Evolutionary conservation across 2,888 invertebrate species (phyloP), one percentile per base, ranked within the genome.

Genomic region (Heliconius aoede): DNA sequence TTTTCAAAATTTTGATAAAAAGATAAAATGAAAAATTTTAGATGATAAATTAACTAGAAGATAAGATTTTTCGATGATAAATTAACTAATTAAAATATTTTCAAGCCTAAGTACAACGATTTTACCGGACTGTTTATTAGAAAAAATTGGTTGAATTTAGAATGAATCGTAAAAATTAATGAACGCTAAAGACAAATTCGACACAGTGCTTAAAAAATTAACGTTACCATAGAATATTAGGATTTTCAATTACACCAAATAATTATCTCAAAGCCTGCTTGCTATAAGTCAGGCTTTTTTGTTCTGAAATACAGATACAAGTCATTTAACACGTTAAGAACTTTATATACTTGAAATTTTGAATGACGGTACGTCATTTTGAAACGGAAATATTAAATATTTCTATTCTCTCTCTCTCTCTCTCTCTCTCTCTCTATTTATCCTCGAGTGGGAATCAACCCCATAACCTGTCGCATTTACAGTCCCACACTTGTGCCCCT

Each of bases 161-260:
- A 64, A 18, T 24, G 21, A 71, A 18, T 71, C 32, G n/a, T 58
- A 30, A 71, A 71, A 71, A 71, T 71, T 71, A 18, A 71, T 32
- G 71, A 71, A 71, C 71, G 30, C 68, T 46, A 26, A 46, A 68
- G 28, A 46, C 51, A 30, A 46, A 68, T 46, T 46, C 28, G 28
- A 46, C 67, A 68, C 67, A 46, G 26, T 24, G 46, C 21, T 21
- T 46, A 46, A 51, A 51, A 21, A 46, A 26, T 26, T 28, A 28
- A 51, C 21, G 68, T 28, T 68, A 21, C n/a, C 40, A 26, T 51
- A n/a, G 46, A 51, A 46, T 46, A 46, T 68, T 28, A 68, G 46
- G 51, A 26, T 69, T 55, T 55, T 55, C 51, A 69, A 55, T 69
- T 69, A 69, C 8, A 13, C 30, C 13, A 55, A 69, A 69, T 30